Conservation (phyloP, 2,888 invertebrate species). For the Pyrochroa serraticornis region DNA sequence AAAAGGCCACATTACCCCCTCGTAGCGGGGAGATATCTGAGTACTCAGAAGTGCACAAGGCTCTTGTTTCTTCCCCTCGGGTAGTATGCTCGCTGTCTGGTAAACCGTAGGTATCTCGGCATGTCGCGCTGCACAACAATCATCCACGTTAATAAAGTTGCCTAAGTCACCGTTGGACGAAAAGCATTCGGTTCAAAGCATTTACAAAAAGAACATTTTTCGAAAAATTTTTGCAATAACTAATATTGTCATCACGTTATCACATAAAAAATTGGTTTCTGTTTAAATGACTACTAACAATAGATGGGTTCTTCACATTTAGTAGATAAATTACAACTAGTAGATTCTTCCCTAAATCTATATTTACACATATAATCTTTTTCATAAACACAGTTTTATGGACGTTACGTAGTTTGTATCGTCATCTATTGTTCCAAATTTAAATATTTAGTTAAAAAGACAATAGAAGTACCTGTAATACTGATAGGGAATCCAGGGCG, state of each 20-base stretch:
- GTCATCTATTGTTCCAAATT: not conserved
- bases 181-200: too few species aligned
- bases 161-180: not conserved
- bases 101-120: conserved; percentile 87
- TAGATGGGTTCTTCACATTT: too few species aligned
- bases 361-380: not conserved
- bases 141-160: conserved; percentile 15
- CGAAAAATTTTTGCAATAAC: not conserved
- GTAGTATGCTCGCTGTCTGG: conserved; percentile 73
- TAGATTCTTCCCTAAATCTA: not conserved
- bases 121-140: conserved; percentile 74
- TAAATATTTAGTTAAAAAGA: not conserved
- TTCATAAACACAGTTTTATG: not conserved
- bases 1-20: conserved; percentile 94
- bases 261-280: too few species aligned
- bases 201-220: not conserved
- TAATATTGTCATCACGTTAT: too few species aligned
- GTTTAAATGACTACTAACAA: too few species aligned
- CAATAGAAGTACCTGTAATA: conserved; percentile 79
- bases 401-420: not conserved
- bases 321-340: not conserved
- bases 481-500: conserved; percentile 88
- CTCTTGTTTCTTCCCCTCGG: conserved; percentile 83
- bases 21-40: conserved; percentile 96
- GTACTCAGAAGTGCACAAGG: conserved; percentile 97